A percentile compares a stretch with the other conserved stretches of the same genome.
Evolutionary conservation across 2,797 vertebrate genomes (phyloP).

Genomic region (Pristis pectinata): DNA sequence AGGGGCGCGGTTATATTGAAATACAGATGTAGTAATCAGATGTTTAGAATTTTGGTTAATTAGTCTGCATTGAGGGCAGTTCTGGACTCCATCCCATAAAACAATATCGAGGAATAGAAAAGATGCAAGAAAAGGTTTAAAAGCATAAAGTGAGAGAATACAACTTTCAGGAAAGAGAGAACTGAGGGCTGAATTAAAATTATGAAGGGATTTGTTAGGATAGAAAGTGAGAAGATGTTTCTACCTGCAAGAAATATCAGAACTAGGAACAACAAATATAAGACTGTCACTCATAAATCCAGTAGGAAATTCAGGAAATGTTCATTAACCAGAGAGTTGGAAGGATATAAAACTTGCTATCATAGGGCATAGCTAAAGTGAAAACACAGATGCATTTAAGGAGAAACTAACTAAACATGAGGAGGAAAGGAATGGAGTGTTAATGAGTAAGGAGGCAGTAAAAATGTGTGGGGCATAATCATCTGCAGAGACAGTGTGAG

Average conservation of each 20-base stretch:
- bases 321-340: too few relatives aligned
- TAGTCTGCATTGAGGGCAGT: not conserved
- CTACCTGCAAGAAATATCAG: not conserved
- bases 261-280: not conserved
- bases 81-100: not conserved
- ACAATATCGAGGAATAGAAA: not conserved
- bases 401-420: not conserved
- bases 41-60: not conserved
- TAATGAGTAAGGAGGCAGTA: not conserved
- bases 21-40: not conserved
- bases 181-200: not conserved
- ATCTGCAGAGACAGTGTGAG: not conserved
- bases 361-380: too few relatives aligned
- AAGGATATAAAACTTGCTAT: too few relatives aligned
- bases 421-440: not conserved
- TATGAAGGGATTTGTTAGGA: not conserved
- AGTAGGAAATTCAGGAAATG: too few relatives aligned
- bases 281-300: too few relatives aligned
- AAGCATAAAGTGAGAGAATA: not conserved
- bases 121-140: not conserved
- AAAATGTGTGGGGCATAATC: not conserved
- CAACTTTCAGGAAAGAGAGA: not conserved
- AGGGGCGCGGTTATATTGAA: not conserved
- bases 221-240: not conserved
- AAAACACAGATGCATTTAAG: not conserved